Base-by-base conservation (phyloP, 2,888 invertebrate species). In the Caenorhabditis drosophilae region DNA sequence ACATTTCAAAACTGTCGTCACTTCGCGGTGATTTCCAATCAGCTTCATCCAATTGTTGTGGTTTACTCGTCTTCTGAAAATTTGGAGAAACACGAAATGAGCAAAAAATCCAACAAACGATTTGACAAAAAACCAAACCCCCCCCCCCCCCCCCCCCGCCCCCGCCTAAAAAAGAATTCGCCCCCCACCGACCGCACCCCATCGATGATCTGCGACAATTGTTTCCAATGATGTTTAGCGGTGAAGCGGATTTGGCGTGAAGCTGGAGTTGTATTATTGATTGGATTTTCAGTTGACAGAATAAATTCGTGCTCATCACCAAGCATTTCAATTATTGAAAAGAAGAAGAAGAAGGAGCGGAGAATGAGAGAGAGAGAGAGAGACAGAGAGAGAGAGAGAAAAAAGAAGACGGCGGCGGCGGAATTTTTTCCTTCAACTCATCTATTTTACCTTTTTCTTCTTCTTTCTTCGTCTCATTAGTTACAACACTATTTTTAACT, bases 1-100 rank as follows among this genome's bases (percentile, higher is more conserved):
- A 61, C 61, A 62, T 25, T 18, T 51, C 52, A 22, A 59, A 64
- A 22, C 54, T 55, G 31, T 64, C 64, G 42, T 64, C 58, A 36
- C 63, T 63, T 38, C 63, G 34, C 20, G 63, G 57, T 16, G 57
- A 57, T 34, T 54, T 48, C 53, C 45, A 53, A 3, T 63, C 57
- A 26, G 27, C 27, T 20, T 36, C 34, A 22, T 49, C 51, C 26
- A 66, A 18, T 6, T 25, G 52, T 11, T 42, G 50, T 12, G 66
- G 66, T 45, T 60, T 53, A 16, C 59, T 59, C 18, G 52, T 35
- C 18, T 54, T 64, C 64, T 64, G 55, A 26, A 64, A 66, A 40
- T 31, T 12, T 12, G 2, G 16, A 18, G 18, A 38, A 41, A 18
- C 23, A 1, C 15, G 9, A 22, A 27, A 16, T 36, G 4, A 42